Conservation (phyloP, 2,797 vertebrate genomes). For the Spheniscus humboldti region DNA sequence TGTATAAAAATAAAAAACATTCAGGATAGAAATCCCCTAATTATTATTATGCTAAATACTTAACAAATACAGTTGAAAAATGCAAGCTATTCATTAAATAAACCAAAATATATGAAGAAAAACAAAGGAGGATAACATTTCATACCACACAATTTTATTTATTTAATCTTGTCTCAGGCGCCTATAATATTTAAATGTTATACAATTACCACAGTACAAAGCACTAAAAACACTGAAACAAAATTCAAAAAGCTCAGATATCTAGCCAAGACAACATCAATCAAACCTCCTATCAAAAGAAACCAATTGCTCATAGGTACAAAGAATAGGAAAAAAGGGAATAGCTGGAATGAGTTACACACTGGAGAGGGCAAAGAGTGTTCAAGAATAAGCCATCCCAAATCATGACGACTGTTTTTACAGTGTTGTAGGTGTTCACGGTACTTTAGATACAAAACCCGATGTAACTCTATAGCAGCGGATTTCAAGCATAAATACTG, state of each 20-base stretch:
- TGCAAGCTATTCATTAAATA: constrained; percentile 7
- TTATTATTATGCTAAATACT: background rate
- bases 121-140: background rate
- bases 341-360: background rate
- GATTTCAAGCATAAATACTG: background rate
- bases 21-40: background rate
- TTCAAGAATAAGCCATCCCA: background rate
- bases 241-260: background rate
- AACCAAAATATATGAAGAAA: constrained; percentile 9
- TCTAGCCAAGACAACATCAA: background rate
- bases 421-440: background rate
- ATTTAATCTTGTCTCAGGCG: background rate
- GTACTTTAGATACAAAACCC: background rate
- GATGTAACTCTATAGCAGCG: background rate
- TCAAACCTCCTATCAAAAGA: background rate
- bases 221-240: background rate
- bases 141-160: constrained; percentile 1
- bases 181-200: background rate
- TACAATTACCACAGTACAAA: background rate
- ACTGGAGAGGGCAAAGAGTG: background rate
- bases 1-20: background rate
- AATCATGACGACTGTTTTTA: background rate
- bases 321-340: background rate
- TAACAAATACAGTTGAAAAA: background rate
- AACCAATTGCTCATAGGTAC: background rate